Base-by-base conservation (phyloP, 2,888 invertebrate genomes). In the Selenia dentaria region DNA sequence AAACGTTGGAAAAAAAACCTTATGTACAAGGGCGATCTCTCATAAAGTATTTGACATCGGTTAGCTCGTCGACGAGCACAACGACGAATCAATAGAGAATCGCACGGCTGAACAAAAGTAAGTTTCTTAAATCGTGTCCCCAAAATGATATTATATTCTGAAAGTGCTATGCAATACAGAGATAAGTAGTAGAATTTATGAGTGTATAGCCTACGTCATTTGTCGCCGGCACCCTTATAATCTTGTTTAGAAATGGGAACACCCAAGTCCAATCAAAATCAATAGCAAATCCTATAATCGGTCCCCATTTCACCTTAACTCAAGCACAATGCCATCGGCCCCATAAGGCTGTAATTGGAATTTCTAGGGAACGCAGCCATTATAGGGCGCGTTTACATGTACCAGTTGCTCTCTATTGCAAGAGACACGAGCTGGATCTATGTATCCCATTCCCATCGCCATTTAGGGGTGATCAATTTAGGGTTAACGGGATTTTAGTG, bases 291-390 rank as follows among this genome's bases (percentile, higher is more conserved):
- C n/a, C 38, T 22, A 35, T 29, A 37, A 44, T 39, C 39, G 33
- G 41, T 41, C 42, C 42, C 38, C 28, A 9, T 34, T 39, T 33
- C 38, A 25, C 9, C 6, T 13, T 29, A 35, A 16, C 34, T 29
- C 24, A n/a, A 43, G 16, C 35, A 51, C 51, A 51, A 57, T 48
- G 40, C 55, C 69, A 25, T 13, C 13, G 44, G 51, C 78, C 84
- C 64, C 74, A 85, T 83, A 85, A 70, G 85, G 84, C 52, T 51
- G 81, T 83, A 83, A 84, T 84, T 85, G 84, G 81, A 70, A 74
- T 74, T 79, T 66, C 79, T 64, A 62, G 69, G 61, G 70, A 74
- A 74, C 67, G 16, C 36, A 24, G 29, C 41, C 37, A 41, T 36
- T 41, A 40, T 12, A 36, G 47, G 6, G 25, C 32, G 29, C 27